A percentile compares a stretch with the other conserved stretches of the same genome.
These are phyloP conservation scores for Hipparchia semele DNA, from an alignment of 2,888 invertebrate genomes.

Conservation along the genomic window DNA sequence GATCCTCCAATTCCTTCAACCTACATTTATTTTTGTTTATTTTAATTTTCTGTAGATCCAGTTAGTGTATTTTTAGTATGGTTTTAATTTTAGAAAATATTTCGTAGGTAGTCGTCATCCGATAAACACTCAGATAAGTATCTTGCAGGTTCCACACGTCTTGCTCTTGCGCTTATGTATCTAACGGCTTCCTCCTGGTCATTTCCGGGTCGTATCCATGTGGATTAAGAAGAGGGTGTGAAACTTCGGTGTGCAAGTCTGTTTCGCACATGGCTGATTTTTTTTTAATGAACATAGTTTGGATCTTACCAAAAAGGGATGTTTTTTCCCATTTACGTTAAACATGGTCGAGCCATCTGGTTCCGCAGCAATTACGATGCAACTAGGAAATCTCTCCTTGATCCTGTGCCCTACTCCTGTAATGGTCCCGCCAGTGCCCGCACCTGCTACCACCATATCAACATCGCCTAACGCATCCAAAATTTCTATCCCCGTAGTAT, in stretches of 20 bases:
- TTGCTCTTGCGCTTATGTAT: no score
- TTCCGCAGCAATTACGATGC: conserved; percentile 91
- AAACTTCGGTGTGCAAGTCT: no score
- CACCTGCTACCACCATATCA: conserved; percentile 90
- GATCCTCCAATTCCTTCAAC: conserved; percentile 94
- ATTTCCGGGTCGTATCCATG: no score
- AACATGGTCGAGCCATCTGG: conserved; percentile 89
- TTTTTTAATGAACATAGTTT: background rate
- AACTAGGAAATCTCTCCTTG: conserved; percentile 89
- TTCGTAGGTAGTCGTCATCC: no score
- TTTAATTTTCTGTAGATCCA: no score
- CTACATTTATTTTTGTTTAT: conserved; percentile 38
- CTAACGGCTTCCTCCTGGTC: no score
- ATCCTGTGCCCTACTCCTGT: conserved; percentile 93
- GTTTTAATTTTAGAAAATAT: no score
- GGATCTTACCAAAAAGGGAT: conserved; percentile 48
- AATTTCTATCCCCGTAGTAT: conserved; percentile 95
- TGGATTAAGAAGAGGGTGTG: no score
- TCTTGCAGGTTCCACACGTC: no score
- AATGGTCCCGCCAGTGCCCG: conserved; percentile 97
- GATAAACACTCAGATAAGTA: no score
- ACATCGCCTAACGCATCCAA: conserved; percentile 85
- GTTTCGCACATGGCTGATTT: background rate
- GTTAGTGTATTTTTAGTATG: no score
- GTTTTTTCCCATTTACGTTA: conserved; percentile 43